Evolutionary conservation across 2,888 invertebrate species (phyloP).

Genomic region (Drosophila longiperda): DNA sequence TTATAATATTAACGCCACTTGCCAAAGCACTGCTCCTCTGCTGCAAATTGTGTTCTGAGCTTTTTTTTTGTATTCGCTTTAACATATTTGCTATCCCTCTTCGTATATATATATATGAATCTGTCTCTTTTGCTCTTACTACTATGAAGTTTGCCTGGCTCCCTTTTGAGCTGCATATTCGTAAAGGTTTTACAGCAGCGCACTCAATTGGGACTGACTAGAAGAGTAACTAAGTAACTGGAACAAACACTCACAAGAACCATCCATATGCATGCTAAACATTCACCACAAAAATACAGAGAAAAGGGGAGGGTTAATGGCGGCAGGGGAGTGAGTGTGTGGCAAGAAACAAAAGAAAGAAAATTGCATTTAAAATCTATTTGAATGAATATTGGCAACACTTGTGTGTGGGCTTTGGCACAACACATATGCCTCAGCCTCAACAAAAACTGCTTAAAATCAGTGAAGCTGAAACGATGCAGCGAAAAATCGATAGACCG

Average conservation of each 20-base stretch:
- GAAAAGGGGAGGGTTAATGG: background rate
- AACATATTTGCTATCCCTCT: background rate
- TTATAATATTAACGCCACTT: background rate
- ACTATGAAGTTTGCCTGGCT: background rate
- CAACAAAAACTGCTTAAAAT: conserved; percentile 35
- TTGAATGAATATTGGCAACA: conserved; percentile 46
- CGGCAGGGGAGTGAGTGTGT: no score
- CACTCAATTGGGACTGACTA: conserved; percentile 8
- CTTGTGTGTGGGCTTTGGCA: conserved; percentile 31
- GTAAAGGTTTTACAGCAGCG: conserved; percentile 4
- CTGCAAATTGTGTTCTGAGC: background rate
- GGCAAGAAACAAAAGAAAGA: background rate
- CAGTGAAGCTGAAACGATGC: conserved; percentile 41
- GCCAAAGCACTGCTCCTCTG: background rate
- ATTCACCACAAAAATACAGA: conserved; percentile 1
- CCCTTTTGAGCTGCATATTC: background rate
- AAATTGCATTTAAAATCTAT: conserved; percentile 41
- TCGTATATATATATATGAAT: no score
- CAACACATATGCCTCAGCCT: conserved; percentile 33
- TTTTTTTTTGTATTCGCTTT: background rate
- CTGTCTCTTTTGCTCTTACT: background rate
- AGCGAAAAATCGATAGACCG: conserved; percentile 54
- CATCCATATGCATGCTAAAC: background rate
- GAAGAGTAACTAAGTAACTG: conserved; percentile 26
- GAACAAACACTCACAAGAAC: conserved; percentile 8